Percentiles rank a stretch among this genome's conserved stretches.
Evolutionary conservation across 2,797 vertebrate genomes (phyloP).

Genomic region (Gorsachius magnificus): DNA sequence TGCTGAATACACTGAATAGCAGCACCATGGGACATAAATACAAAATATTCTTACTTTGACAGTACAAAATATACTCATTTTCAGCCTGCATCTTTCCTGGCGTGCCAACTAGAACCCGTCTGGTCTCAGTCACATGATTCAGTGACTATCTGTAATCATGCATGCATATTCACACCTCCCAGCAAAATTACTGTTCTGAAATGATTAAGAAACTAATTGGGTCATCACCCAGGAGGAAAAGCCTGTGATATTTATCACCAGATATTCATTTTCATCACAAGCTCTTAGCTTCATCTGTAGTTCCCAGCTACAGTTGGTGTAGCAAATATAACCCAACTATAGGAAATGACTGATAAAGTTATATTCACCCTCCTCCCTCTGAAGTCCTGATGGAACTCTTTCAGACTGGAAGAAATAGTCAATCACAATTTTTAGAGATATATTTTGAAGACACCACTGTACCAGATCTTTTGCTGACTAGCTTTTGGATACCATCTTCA

Average conservation of each 20-base stretch:
- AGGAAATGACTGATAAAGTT: neutral
- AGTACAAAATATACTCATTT: neutral
- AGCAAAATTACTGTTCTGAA: neutral
- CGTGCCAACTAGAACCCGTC: accelerated
- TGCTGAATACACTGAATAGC: neutral
- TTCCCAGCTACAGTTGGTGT: neutral
- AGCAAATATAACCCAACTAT: neutral
- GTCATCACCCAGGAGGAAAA: conserved; percentile 26
- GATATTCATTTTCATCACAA: neutral
- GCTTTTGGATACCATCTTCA: neutral
- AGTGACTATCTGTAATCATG: neutral
- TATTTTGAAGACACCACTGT: neutral
- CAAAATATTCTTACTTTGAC: neutral
- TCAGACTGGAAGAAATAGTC: neutral
- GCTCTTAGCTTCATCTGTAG: neutral
- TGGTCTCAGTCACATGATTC: neutral
- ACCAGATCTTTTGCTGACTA: neutral
- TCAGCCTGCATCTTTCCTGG: neutral
- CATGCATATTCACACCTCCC: neutral
- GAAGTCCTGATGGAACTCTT: neutral
- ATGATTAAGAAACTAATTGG: conserved; percentile 41
- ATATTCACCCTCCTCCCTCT: neutral
- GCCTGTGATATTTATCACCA: neutral
- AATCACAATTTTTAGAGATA: neutral
- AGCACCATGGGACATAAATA: neutral